A percentile compares a stretch with the other conserved stretches of the same genome.
Evolutionary conservation across 2,888 invertebrate species (phyloP).

Genomic region (Eupithecia subfuscata): DNA sequence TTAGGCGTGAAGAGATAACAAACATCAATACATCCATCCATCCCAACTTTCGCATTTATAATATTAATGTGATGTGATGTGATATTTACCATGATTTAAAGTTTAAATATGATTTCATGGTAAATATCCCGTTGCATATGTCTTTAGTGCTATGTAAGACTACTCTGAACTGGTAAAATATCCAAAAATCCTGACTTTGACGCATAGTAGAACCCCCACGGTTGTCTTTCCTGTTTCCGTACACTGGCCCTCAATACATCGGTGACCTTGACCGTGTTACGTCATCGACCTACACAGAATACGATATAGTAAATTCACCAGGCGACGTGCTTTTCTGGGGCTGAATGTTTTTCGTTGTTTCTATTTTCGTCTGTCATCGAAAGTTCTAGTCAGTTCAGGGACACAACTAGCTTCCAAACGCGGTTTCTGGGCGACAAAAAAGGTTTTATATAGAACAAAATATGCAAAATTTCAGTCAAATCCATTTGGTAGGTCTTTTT

Average conservation of each 20-base stretch:
- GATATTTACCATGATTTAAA: too few species aligned
- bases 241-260: conserved; percentile 8
- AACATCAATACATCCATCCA: too few species aligned
- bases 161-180: not conserved
- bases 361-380: not conserved
- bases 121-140: too few species aligned
- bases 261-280: conserved; percentile 25
- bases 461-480: not conserved
- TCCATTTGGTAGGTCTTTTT: not conserved
- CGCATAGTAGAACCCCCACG: not conserved
- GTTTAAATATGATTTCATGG: too few species aligned
- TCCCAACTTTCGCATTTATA: too few species aligned
- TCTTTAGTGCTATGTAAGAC: too few species aligned
- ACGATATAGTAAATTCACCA: not conserved
- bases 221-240: conserved; percentile 4
- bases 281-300: conserved; percentile 22
- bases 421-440: not conserved
- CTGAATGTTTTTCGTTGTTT: conserved; percentile 5
- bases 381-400: not conserved
- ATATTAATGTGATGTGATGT: too few species aligned
- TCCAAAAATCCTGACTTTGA: not conserved
- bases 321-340: not conserved
- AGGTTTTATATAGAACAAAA: not conserved
- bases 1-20: too few species aligned
- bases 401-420: not conserved